Conservation (phyloP, 1,140 invertebrate genomes). For the Orchestia grillus region DNA sequence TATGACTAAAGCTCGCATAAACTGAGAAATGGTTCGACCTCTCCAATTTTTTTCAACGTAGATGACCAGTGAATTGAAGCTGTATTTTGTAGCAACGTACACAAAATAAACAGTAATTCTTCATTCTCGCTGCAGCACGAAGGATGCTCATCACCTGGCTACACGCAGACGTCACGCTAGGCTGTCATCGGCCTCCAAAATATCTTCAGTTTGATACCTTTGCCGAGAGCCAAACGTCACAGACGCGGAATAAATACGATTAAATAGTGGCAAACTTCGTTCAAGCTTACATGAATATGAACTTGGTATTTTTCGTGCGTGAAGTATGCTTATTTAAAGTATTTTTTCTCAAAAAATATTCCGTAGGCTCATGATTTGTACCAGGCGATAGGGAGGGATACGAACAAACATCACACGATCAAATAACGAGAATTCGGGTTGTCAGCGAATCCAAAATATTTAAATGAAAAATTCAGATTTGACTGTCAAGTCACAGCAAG, state of each 20-base stretch:
- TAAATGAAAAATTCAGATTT: too few species aligned
- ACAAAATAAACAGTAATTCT: not conserved
- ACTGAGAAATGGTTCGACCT: not conserved
- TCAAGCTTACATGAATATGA: not conserved
- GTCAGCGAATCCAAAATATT: too few species aligned
- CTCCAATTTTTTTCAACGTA: not conserved
- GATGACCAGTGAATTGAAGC: too few species aligned
- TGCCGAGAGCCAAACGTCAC: not conserved
- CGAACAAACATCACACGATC: too few species aligned
- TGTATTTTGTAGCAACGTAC: not conserved
- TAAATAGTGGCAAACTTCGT: not conserved
- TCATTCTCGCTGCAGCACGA: not conserved
- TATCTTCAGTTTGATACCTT: not conserved
- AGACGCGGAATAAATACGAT: not conserved
- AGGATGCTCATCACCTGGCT: not conserved
- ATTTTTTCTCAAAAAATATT: too few species aligned
- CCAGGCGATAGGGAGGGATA: too few species aligned
- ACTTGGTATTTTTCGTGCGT: too few species aligned
- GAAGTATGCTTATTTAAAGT: too few species aligned
- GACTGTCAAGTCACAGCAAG: not conserved
- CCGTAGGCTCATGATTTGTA: too few species aligned
- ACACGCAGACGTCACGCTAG: not conserved
- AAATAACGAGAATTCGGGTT: too few species aligned
- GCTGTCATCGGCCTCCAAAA: not conserved
- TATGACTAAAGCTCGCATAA: too few species aligned